Conservation (phyloP, 2,888 invertebrate genomes). For the Odontomyia ornata region DNA sequence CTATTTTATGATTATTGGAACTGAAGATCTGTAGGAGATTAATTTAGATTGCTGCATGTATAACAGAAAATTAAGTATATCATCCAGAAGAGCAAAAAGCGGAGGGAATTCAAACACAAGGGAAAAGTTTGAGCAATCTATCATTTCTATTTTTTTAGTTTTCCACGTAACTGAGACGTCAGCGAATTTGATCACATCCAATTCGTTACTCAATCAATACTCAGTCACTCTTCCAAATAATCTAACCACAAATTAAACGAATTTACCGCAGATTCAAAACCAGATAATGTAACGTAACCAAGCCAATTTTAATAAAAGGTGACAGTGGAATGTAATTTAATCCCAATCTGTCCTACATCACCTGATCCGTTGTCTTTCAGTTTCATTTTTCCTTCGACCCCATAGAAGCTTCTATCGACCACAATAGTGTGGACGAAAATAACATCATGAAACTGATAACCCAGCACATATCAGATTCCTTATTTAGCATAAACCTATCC, state of each 20-base stretch:
- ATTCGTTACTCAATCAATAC: no score
- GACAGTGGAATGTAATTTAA: constrained; percentile 6
- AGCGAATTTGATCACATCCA: no score
- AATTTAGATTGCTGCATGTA: background rate
- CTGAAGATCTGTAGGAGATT: background rate
- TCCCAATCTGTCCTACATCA: background rate
- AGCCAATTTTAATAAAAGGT: background rate
- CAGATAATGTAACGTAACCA: no score
- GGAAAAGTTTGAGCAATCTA: no score
- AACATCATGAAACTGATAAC: constrained; percentile 5
- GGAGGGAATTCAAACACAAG: no score
- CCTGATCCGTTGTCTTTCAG: background rate
- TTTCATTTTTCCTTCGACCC: background rate
- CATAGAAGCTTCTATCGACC: background rate
- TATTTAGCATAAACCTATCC: background rate
- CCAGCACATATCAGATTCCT: constrained; percentile 3
- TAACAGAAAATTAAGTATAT: background rate
- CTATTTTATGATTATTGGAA: background rate
- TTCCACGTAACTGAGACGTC: no score
- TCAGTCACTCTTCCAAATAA: no score
- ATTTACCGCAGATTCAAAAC: no score
- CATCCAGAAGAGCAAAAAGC: background rate
- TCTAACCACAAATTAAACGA: no score
- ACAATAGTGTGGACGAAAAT: background rate
- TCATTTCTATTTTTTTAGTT: no score